Evolutionary conservation across 2,888 invertebrate genomes (phyloP), one percentile per base, ranked within the genome.

Genomic region (Magallana nippona): DNA sequence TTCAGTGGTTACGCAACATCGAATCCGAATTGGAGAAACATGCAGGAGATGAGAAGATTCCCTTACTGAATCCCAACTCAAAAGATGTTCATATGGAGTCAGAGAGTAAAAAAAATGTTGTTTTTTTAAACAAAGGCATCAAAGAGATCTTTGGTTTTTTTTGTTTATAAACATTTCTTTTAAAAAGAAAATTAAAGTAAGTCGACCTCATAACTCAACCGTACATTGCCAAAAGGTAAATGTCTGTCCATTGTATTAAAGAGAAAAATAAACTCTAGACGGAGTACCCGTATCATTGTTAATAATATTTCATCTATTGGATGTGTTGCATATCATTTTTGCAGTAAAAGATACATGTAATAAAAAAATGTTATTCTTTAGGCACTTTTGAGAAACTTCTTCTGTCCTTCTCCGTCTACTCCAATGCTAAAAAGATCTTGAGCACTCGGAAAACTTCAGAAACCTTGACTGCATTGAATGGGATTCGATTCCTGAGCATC

Each of bases 381-480:
- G 88, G 86, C 13, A 78, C 57, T 8, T 19, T 82, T 55, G 81
- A 78, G 10, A 82, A 81, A 22, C 19, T 87, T n/a, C 62, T 87
- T 62, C 71, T 90, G 15, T 82, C 88, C 3, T 91, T 91, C 83
- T 91, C 91, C 19, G 82, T 89, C 15, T 85, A 88, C 83, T 86
- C 88, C 8, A 91, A 91, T 84, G 89, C 83, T n/a, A 57, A 82
- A 17, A 90, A 89, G 57, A 57, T 91, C n/a, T 81, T 91, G 80
- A 85, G 86, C 71, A 88, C 89, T 1, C 79, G 79, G 5, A 89
- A 91, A 79, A 57, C 88, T 1, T 63, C 84, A 0, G 89, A 88
- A 44, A 86, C 87, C 10, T 81, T 97, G 88, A 95, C 96, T 63
- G 96, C 96, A 91, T 95, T 97, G 85, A 96, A 97, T 89, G 96